Evolutionary conservation across 2,797 vertebrate species (phyloP), one percentile per base, ranked within the genome.

Genomic region (Sebastes miniatus): DNA sequence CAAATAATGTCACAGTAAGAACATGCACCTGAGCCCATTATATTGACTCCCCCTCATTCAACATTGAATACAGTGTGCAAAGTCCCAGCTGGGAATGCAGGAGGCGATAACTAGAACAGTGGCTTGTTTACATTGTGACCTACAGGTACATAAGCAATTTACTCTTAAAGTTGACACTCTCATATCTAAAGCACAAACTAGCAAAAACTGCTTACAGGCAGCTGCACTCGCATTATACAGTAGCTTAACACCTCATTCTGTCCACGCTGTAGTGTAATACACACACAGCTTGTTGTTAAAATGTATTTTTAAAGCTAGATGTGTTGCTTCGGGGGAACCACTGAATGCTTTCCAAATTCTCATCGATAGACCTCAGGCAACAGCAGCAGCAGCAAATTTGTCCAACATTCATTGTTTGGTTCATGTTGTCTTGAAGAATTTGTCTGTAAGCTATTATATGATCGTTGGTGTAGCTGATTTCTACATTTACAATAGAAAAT

Each of bases 291-390:
- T 74, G 27, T 72, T 76, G 69, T 87, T 79, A 43, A 70, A 73
- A 66, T 83, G 2, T 69, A 74, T 86, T 89, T 84, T 77, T 86
- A 75, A 76, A 82, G 25, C n/a, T 5, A n/a, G 27, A 69, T 9
- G 68, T 73, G 76, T 78, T 77, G 68, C 57, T 76, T 27, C n/a
- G 18, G 47, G 47, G 34, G 47, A 54, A 67, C 14, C 16, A 20
- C 61, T 67, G 62, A 69, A 32, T 58, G 16, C 43, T 78, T 58
- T 66, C 56, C 43, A 65, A 32, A 47, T 25, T 34, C 39, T 81
- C 73, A 62, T 22, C 20, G n/a, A 67, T 56, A 1, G 5, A 73
- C 10, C 47, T 62, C 24, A 13, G 27, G 18, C 47, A 64, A 66
- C 69, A 31, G 50, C 52, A 31, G 50, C 52, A 66, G 57, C 22